Conservation (phyloP, 2,113 vertebrate genomes). For the Oophaga pumilio region DNA sequence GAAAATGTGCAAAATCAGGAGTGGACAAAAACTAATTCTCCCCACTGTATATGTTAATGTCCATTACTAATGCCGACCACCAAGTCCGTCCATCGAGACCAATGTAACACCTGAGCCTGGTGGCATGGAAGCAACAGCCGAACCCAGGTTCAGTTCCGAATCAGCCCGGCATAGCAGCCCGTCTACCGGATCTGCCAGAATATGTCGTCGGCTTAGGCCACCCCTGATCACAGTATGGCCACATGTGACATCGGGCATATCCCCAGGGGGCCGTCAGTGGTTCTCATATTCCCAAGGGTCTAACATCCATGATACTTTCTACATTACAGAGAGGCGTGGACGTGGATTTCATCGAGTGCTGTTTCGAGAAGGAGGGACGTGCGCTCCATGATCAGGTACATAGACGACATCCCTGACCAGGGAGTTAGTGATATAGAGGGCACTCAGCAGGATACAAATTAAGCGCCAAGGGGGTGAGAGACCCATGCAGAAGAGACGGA, state of each 20-base stretch:
- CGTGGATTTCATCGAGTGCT: constrained; percentile 37
- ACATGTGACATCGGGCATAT: neutral
- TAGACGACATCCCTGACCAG: neutral
- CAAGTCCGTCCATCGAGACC: neutral
- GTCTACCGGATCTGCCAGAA: no score
- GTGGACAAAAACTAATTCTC: no score
- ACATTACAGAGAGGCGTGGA: constrained; percentile 51
- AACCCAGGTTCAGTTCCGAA: no score
- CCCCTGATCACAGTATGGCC: neutral
- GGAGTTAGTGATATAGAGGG: neutral
- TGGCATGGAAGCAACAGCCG: neutral
- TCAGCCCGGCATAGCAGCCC: no score
- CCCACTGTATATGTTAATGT: no score
- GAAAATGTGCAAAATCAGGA: no score
- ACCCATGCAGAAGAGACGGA: neutral
- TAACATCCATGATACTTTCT: neutral
- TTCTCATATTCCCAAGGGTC: neutral
- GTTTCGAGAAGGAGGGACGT: constrained; percentile 43
- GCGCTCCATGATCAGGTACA: neutral
- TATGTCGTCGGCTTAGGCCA: no score
- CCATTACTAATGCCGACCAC: no score
- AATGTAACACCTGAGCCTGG: neutral
- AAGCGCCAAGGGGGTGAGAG: no score
- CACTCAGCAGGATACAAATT: neutral
- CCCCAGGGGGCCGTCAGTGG: neutral